Evolutionary conservation across 2,797 vertebrate genomes (phyloP).

Genomic region (Luscinia megarhynchos): DNA sequence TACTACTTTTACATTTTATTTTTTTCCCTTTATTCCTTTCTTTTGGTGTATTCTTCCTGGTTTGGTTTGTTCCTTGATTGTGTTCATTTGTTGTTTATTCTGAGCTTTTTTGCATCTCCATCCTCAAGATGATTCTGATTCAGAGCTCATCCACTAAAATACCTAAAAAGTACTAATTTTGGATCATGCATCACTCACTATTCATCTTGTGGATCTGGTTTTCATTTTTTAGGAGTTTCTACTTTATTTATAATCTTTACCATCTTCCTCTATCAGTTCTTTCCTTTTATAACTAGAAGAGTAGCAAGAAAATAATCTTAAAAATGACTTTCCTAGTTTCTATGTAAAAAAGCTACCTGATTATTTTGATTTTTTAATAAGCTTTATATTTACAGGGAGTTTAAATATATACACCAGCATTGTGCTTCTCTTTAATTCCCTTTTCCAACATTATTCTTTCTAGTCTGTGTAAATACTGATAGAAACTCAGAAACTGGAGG

Average conservation of each 20-base stretch:
- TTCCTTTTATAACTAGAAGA: constrained; percentile 18
- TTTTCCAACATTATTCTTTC: neutral
- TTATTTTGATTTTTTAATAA: neutral
- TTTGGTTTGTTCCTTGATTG: neutral
- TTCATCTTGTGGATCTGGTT: neutral
- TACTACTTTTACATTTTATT: neutral
- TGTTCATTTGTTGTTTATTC: neutral
- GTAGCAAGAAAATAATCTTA: neutral
- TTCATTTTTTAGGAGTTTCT: neutral
- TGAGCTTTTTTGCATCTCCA: neutral
- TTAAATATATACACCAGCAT: neutral
- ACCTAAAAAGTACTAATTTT: neutral
- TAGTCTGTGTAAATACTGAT: neutral
- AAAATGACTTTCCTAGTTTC: neutral
- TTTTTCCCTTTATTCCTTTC: neutral
- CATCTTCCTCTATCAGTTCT: constrained; percentile 1
- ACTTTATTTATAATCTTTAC: neutral
- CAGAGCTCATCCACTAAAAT: neutral
- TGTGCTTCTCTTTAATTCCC: neutral
- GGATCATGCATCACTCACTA: neutral
- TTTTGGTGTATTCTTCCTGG: neutral
- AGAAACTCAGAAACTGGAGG: neutral
- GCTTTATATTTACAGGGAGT: neutral
- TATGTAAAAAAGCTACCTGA: neutral
- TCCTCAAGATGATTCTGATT: neutral